Evolutionary conservation across 2,888 invertebrate species (phyloP).

Genomic region (Eumerus sabulonum): DNA sequence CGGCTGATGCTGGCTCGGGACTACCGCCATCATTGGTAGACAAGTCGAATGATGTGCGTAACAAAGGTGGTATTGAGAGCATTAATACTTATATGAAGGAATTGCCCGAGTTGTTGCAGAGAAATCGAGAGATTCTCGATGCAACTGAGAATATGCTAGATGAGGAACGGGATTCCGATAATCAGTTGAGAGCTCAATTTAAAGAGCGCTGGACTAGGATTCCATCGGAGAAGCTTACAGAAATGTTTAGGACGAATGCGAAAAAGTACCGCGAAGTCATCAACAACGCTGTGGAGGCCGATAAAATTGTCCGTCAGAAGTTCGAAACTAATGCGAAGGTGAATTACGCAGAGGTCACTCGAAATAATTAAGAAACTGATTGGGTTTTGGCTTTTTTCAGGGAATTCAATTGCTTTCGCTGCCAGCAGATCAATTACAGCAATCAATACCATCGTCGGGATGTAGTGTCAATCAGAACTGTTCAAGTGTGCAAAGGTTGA

Average conservation of each 20-base stretch:
- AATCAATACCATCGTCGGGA: conserved; percentile 84
- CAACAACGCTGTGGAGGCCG: conserved; percentile 91
- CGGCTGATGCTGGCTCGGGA: conserved; percentile 83
- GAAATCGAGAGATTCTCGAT: conserved; percentile 96
- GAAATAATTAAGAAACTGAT: neutral
- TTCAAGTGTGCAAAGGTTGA: conserved; percentile 84
- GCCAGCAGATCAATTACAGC: conserved; percentile 84
- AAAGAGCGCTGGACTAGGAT: conserved; percentile 96
- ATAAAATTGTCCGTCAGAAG: conserved; percentile 92
- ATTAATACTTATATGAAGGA: conserved; percentile 89
- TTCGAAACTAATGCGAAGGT: conserved; percentile 84
- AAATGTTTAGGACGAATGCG: conserved; percentile 92
- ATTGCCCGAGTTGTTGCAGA: conserved; percentile 92
- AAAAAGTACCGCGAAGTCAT: conserved; percentile 95
- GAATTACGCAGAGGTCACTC: too few species aligned
- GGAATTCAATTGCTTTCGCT: conserved; percentile 91
- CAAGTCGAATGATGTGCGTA: conserved; percentile 88
- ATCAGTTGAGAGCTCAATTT: conserved; percentile 92
- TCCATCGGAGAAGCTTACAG: conserved; percentile 91
- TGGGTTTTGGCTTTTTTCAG: conserved; percentile 71
- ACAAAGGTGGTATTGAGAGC: conserved; percentile 87
- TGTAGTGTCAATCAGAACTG: conserved; percentile 81
- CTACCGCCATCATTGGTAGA: conserved; percentile 94
- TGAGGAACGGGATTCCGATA: conserved; percentile 95
- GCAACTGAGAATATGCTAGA: conserved; percentile 92